Evolutionary conservation across 2,888 invertebrate species (phyloP).

Genomic region (Stegana nigrithorax): DNA sequence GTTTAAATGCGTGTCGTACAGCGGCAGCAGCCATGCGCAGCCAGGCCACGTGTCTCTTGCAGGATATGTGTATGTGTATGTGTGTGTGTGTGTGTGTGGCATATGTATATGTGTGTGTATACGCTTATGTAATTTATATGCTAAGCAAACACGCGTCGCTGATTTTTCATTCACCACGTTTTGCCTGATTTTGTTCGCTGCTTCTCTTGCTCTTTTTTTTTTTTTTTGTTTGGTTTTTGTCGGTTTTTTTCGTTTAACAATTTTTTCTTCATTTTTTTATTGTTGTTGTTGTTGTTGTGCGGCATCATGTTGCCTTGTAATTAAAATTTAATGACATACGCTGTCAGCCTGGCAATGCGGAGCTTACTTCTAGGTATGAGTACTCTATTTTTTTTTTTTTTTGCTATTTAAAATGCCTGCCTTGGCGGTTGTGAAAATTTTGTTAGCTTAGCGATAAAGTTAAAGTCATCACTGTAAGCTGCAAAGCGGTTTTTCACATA

Average conservation of each 20-base stretch:
- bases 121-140: constrained; percentile 23
- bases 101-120: background rate
- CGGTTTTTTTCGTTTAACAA: background rate
- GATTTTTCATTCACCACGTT: constrained; percentile 10
- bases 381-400: too few species aligned
- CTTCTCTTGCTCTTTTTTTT: background rate
- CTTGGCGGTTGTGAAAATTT: too few species aligned
- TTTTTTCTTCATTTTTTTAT: too few species aligned
- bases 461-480: too few species aligned
- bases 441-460: too few species aligned
- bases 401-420: too few species aligned
- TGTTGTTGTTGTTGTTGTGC: too few species aligned
- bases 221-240: background rate
- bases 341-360: too few species aligned
- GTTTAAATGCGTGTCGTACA: constrained; percentile 14
- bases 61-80: background rate
- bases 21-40: background rate
- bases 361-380: too few species aligned
- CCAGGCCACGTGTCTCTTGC: background rate
- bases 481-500: too few species aligned
- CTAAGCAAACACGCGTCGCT: constrained; percentile 19
- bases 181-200: too few species aligned
- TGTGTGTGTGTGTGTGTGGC: background rate
- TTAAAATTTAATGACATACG: constrained; percentile 27
- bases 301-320: constrained; percentile 15